Percentiles rank a stretch among this genome's conserved stretches.
Conservation (phyloP, 2,888 invertebrate species). For the Rambutsinella grinnellia region DNA sequence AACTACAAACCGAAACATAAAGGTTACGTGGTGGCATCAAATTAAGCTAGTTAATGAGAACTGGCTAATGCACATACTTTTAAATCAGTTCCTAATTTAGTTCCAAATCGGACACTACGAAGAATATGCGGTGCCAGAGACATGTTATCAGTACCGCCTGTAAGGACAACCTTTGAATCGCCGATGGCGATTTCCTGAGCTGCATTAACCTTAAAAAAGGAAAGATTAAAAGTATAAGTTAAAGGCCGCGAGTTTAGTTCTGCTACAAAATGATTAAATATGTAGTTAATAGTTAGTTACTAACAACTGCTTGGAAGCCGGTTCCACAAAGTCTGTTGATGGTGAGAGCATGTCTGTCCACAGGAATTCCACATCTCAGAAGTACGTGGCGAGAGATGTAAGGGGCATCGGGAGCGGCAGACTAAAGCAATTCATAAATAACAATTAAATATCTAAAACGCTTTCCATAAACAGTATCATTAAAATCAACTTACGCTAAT, state of each 20-base stretch:
- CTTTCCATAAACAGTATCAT: neutral
- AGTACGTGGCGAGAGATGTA: slow-evolving; percentile 91
- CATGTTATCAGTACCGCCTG: slow-evolving; percentile 97
- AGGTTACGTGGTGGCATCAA: neutral
- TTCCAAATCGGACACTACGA: slow-evolving; percentile 89
- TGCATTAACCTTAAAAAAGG: no score
- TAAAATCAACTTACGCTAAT: slow-evolving; percentile 77
- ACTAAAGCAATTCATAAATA: no score
- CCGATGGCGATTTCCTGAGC: slow-evolving; percentile 86
- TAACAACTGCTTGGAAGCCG: slow-evolving; percentile 96
- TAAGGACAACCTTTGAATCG: slow-evolving; percentile 85
- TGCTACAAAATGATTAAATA: no score
- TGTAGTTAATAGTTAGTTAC: slow-evolving; percentile 79
- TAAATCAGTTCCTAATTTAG: slow-evolving; percentile 81
- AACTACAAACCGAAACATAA: slow-evolving; percentile 69
- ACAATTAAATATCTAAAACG: slow-evolving; percentile 2
- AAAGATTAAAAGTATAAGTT: no score
- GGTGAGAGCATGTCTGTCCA: slow-evolving; percentile 85
- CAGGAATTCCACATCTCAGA: slow-evolving; percentile 86
- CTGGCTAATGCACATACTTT: slow-evolving; percentile 68
- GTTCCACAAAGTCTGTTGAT: slow-evolving; percentile 97
- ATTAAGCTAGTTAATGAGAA: no score
- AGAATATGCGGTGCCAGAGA: slow-evolving; percentile 90
- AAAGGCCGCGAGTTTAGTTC: no score
- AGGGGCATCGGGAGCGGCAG: slow-evolving; percentile 84